A percentile compares a stretch with the other conserved stretches of the same genome.
phyloP scores from a whole-genome alignment of 1,140 invertebrate genomes.

The Centruroides sculpturatus region DNA sequence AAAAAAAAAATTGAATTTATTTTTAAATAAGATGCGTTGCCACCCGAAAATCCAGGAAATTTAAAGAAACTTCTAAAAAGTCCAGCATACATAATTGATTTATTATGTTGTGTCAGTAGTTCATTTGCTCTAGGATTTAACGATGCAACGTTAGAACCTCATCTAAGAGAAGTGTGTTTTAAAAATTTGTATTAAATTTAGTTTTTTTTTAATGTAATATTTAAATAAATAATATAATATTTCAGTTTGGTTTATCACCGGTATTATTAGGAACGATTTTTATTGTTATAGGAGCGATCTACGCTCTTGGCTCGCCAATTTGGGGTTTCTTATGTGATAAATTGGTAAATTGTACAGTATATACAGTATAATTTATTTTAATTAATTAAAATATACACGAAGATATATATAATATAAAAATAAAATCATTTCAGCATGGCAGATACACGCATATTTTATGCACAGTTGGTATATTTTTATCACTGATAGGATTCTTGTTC shows the following conservation, averaged over 20 bases:
- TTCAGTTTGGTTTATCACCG: constrained; percentile 48
- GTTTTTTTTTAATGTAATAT: too few relatives aligned
- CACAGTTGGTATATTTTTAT: constrained; percentile 6
- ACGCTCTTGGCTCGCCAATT: constrained; percentile 59
- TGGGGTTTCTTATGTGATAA: constrained; percentile 66
- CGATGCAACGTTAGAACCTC: constrained; percentile 28
- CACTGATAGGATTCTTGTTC: constrained; percentile 12
- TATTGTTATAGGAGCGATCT: constrained; percentile 69
- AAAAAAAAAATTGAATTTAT: too few relatives aligned
- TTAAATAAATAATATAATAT: constrained; percentile 39
- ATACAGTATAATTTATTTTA: too few relatives aligned
- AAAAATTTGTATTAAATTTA: too few relatives aligned
- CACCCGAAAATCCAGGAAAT: too few relatives aligned
- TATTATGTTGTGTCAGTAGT: too few relatives aligned
- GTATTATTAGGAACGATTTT: constrained; percentile 68
- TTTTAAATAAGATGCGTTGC: too few relatives aligned
- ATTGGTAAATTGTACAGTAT: not conserved
- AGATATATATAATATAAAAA: too few relatives aligned
- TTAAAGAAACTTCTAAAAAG: too few relatives aligned
- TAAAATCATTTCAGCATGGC: constrained; percentile 6
- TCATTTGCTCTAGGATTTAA: constrained; percentile 23
- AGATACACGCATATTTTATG: constrained; percentile 8
- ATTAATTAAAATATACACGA: too few relatives aligned
- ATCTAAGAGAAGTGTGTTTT: constrained; percentile 21
- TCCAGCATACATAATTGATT: too few relatives aligned